Conservation (phyloP, 2,113 vertebrate species). For the Canis aureus region DNA sequence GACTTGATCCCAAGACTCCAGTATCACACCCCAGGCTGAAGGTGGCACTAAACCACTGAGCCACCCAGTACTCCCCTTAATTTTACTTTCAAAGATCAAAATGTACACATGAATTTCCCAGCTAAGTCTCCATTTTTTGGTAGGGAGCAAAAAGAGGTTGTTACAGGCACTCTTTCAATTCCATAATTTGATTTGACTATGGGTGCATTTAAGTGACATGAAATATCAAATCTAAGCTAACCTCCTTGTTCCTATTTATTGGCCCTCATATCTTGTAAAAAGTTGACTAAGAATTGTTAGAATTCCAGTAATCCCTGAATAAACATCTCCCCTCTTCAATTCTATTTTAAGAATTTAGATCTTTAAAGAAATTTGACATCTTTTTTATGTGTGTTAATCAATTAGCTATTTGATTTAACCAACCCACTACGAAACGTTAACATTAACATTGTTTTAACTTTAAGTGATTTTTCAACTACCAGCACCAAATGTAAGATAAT, state of each 20-base stretch:
- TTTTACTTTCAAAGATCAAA: slow-evolving; percentile 38
- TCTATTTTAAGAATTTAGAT: neutral
- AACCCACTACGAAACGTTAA: neutral
- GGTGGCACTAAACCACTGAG: too few relatives aligned
- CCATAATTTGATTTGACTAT: neutral
- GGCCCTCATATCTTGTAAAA: neutral
- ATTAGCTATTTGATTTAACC: neutral
- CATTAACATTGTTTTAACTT: neutral
- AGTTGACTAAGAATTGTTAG: neutral
- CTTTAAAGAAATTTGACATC: neutral
- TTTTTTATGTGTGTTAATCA: neutral
- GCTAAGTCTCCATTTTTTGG: neutral
- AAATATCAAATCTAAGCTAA: neutral
- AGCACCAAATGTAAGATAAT: neutral
- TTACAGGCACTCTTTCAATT: neutral
- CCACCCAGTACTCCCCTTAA: neutral
- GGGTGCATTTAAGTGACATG: neutral
- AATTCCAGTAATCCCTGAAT: neutral
- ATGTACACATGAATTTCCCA: neutral
- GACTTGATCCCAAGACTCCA: too few relatives aligned
- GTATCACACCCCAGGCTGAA: too few relatives aligned
- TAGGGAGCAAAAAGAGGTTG: neutral
- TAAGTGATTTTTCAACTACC: neutral
- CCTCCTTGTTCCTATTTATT: neutral
- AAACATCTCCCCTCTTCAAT: neutral